Evolutionary conservation across 2,113 vertebrate species (phyloP).

Genomic region (Fregetta grallaria): DNA sequence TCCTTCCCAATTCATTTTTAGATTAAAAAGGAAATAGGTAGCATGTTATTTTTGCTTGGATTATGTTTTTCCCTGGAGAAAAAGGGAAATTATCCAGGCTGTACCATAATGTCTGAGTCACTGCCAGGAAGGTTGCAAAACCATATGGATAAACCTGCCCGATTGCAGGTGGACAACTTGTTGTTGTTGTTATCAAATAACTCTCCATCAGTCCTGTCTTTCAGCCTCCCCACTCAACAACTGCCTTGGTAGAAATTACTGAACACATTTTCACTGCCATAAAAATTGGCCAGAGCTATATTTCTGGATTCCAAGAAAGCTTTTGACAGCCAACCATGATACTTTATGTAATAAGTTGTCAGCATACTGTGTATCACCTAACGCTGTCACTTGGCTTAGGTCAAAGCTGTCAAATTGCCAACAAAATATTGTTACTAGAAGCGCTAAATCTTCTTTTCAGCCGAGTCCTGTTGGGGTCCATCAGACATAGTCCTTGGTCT

Average conservation of each 20-base stretch:
- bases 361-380: conserved; percentile 68
- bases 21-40: background rate
- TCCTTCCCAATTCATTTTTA: background rate
- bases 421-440: conserved; percentile 59
- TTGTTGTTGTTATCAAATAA: conserved; percentile 51
- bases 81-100: background rate
- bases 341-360: conserved; percentile 69
- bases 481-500: conserved; percentile 46
- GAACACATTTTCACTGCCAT: conserved; percentile 76
- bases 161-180: conserved; percentile 48
- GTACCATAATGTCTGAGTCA: background rate
- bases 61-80: background rate
- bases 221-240: conserved; percentile 55
- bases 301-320: conserved; percentile 77
- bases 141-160: conserved; percentile 25
- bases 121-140: conserved; percentile 25
- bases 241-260: conserved; percentile 76
- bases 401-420: conserved; percentile 64
- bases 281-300: conserved; percentile 72
- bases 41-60: background rate
- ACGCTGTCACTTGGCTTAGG: conserved; percentile 66
- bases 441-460: conserved; percentile 50
- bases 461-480: conserved; percentile 42
- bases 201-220: conserved; percentile 56
- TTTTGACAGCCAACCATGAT: conserved; percentile 72